A percentile compares a stretch with the other conserved stretches of the same genome.
These are phyloP conservation scores for Thalassoma bifasciatum DNA, from an alignment of 2,113 vertebrate species.

Conservation along the genomic window DNA sequence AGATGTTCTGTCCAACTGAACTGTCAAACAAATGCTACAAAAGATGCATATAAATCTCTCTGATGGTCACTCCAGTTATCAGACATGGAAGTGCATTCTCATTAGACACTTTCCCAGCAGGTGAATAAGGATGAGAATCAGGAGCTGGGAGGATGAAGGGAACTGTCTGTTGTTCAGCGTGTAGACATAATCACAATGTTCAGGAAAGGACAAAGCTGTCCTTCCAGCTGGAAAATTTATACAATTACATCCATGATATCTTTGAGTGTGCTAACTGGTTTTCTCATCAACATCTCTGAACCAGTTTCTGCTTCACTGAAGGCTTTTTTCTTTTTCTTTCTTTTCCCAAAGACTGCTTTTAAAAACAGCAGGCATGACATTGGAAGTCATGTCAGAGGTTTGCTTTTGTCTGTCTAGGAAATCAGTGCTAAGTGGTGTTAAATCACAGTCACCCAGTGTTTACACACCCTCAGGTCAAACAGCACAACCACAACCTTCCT, in stretches of 20 bases:
- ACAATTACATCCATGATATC: conserved; percentile 56
- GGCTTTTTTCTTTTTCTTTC: conserved; percentile 1
- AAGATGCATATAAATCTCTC: conserved; percentile 13
- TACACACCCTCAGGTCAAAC: background rate
- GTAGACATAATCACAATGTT: conserved; percentile 69
- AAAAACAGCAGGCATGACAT: conserved; percentile 13
- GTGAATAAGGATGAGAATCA: conserved; percentile 66
- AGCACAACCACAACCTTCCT: background rate
- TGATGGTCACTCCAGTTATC: conserved; percentile 71
- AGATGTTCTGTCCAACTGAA: too few species aligned
- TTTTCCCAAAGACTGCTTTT: too few species aligned
- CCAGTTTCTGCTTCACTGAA: conserved; percentile 31
- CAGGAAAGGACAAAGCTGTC: conserved; percentile 72
- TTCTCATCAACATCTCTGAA: conserved; percentile 51
- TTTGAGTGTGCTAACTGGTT: conserved; percentile 4
- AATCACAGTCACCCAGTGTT: background rate
- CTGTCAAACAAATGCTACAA: too few species aligned
- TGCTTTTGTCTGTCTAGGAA: conserved; percentile 5
- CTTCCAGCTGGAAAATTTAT: conserved; percentile 43
- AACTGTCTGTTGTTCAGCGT: conserved; percentile 39
- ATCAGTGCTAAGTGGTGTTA: background rate
- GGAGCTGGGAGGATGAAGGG: conserved; percentile 22
- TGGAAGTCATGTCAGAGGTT: background rate
- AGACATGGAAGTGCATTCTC: conserved; percentile 53
- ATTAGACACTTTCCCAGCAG: conserved; percentile 31